Evolutionary conservation across 1,140 invertebrate species (phyloP), one percentile per base, ranked within the genome.

Genomic region (Drosophila littoralis): DNA sequence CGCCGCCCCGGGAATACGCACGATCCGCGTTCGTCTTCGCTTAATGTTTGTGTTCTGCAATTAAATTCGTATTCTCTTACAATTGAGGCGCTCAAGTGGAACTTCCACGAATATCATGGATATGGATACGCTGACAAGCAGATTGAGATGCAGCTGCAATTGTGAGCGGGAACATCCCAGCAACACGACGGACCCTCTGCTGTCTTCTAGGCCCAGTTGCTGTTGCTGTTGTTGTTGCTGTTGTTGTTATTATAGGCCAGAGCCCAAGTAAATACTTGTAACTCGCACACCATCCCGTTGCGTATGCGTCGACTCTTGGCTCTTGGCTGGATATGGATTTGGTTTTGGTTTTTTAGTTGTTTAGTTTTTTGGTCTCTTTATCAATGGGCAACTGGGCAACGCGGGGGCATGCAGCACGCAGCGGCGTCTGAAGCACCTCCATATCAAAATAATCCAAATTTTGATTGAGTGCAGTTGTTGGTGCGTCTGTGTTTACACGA

Each of bases 371-470:
- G 40, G 74, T 35, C 50, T 68, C 60, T 79, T 82, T 86, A 86
- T 85, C 75, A 85, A 81, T 82, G 83, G 65, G 50, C 65, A 15
- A 51, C 22, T 28, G 22, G 7, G 42, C 42, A 28, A 28, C 22
- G 46, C 43, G 63, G 57, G 59, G 57, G 58, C 52, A 55, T 52
- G 50, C 52, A 38, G 32, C 22, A 28, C 3, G n/a, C 15, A 54
- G 64, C 66, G 59, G 74, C 64, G 71, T 73, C 83, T 88, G 73
- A 84, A 88, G 84, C 80, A 89, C 75, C 74, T 60, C 57, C 84
- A 85, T 79, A 89, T 89, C 84, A 89, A 89, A 89, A 89, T 89
- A 89, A 89, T 89, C 84, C 89, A 89, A 81, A 79, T 84, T 89
- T 89, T 89, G 84, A 89, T 89, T 89, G 84, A 89, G 84, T 89